phyloP scores from a whole-genome alignment of 2,888 invertebrate genomes.

The Drosophila maculinotata region DNA sequence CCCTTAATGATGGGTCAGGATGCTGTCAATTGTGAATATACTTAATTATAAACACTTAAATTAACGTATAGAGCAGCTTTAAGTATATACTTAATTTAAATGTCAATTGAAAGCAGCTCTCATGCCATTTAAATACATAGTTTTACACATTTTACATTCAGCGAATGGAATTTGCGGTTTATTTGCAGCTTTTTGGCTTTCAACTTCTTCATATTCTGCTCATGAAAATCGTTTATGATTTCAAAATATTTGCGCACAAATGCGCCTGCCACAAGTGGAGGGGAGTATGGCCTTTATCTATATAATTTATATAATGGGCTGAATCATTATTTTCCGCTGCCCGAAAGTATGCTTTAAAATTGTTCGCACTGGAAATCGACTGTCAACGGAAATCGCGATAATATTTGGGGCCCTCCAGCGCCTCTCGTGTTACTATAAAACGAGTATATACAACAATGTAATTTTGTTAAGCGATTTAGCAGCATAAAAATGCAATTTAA shows the following conservation, averaged over 20 bases:
- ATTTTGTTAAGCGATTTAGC: conserved; percentile 31
- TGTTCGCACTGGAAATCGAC: conserved; percentile 38
- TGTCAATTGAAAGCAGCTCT: conserved; percentile 36
- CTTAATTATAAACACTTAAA: conserved; percentile 7
- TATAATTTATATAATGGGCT: conserved; percentile 54
- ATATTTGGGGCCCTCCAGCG: not conserved
- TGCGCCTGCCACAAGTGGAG: not conserved
- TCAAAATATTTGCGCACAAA: conserved; percentile 4
- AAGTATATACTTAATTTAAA: conserved; percentile 29
- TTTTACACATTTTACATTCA: conserved; percentile 33
- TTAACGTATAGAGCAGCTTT: conserved; percentile 17
- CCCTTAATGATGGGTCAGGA: not conserved
- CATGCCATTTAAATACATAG: conserved; percentile 35
- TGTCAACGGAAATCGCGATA: conserved; percentile 29
- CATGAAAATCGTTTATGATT: conserved; percentile 19
- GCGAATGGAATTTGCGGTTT: conserved; percentile 25
- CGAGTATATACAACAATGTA: conserved; percentile 2
- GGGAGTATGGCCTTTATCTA: conserved; percentile 39
- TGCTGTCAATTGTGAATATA: not conserved
- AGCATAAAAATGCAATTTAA: conserved; percentile 32
- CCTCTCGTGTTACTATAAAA: not conserved
- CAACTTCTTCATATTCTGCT: conserved; percentile 8
- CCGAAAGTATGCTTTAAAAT: conserved; percentile 53
- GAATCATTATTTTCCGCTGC: conserved; percentile 39
- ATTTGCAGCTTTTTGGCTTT: conserved; percentile 11